Conservation (phyloP, 2,888 invertebrate species). For the Lymantria monacha region DNA sequence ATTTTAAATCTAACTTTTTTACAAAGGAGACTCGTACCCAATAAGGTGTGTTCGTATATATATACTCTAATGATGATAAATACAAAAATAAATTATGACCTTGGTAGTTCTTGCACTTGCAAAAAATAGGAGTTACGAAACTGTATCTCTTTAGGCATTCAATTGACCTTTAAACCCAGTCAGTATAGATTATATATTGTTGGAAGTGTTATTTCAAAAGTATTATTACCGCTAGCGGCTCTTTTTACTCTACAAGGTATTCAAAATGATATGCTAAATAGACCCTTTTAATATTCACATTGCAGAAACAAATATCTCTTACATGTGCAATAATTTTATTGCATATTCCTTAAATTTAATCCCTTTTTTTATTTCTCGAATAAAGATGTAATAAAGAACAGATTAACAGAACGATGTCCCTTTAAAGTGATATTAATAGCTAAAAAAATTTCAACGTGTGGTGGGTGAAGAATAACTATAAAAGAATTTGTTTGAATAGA, state of each 20-base stretch:
- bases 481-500: too few species aligned
- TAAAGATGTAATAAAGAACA: too few species aligned
- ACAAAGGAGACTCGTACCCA: too few species aligned
- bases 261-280: slow-evolving; percentile 3
- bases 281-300: background rate
- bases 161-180: slow-evolving; percentile 10
- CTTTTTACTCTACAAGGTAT: slow-evolving; percentile 7
- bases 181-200: slow-evolving; percentile 5
- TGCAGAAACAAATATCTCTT: background rate
- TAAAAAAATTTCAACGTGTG: too few species aligned
- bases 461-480: too few species aligned
- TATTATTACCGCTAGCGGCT: slow-evolving; percentile 15
- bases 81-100: background rate
- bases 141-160: slow-evolving; percentile 6
- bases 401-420: too few species aligned
- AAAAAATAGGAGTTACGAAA: slow-evolving; percentile 9
- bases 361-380: background rate
- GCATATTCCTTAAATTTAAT: background rate
- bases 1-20: too few species aligned
- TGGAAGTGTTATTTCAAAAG: slow-evolving; percentile 4
- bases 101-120: background rate
- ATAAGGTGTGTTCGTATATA: too few species aligned
- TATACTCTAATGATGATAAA: too few species aligned
- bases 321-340: background rate
- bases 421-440: too few species aligned